These are phyloP conservation scores for Callopanchax toddi DNA, from an alignment of 2,113 vertebrate species.

Conservation along the genomic window DNA sequence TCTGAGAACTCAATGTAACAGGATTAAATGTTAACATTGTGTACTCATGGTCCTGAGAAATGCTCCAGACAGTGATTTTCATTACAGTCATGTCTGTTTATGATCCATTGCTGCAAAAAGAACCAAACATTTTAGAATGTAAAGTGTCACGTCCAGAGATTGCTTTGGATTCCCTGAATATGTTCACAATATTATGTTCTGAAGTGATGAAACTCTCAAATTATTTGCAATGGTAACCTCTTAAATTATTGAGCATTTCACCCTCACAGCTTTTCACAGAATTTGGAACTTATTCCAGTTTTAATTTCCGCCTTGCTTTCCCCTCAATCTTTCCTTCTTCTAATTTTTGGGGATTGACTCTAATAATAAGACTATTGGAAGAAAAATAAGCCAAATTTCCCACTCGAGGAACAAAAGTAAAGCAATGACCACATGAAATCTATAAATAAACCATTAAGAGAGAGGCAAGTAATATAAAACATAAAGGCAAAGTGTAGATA, in stretches of 20 bases:
- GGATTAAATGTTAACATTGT: no score
- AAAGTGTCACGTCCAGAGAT: background rate
- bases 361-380: background rate
- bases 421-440: background rate
- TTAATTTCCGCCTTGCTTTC: background rate
- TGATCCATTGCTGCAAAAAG: background rate
- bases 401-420: background rate
- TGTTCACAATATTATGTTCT: background rate
- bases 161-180: background rate
- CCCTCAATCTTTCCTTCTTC: background rate
- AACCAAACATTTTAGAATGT: background rate
- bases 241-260: background rate
- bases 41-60: background rate
- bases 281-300: background rate
- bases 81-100: background rate
- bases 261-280: background rate
- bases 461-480: no score
- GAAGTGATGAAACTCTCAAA: background rate
- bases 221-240: background rate
- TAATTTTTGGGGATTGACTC: background rate
- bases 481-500: no score
- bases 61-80: background rate
- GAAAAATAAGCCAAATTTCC: background rate
- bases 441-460: no score
- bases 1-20: no score